Evolutionary conservation across 2,113 vertebrate species (phyloP), one percentile per base, ranked within the genome.

Genomic region (Pelodiscus sinensis): DNA sequence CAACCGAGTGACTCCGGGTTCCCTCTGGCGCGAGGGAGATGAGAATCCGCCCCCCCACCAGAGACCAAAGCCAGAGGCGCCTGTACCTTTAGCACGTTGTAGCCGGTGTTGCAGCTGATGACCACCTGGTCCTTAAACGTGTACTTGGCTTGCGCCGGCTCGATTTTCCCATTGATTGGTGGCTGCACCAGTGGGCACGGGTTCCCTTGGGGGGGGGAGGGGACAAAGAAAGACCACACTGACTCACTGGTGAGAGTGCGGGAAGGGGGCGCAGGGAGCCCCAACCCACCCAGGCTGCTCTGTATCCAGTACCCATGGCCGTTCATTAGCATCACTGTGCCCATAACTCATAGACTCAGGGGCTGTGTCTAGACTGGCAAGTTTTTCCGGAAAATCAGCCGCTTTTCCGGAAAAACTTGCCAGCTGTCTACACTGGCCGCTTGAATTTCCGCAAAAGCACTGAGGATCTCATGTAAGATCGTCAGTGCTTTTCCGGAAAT

Each of bases 121-220:
- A 99, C 97, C 86, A 98, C 92, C 90, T 99, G 99, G 91, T 99
- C 99, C 97, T 98, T 99, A 94, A 99, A 99, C 73, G 96, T 98
- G 94, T 99, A 99, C 12, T 97, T 98, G 84, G 98, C 97, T 96
- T 99, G 99, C 79, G 97, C 84, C 9, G 99, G 99, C 84, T 98
- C 98, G 0, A 99, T 97, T 96, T 98, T 97, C 57, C 98, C 98
- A 27, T 99, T 97, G 54, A 96, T 88, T 0, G 98, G 98, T 8
- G 97, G 93, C 52, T 97, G 94, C 71, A 98, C 98, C 25, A 94
- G 86, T 4, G 98, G 97, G 75, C 99, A 99, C 0, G 97, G 96
- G 15, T 98, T 98, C 94, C 99, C 99, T 99, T 95, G 79, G 56
- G 82, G 89, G 38, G 29, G 87, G 78, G 51, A 10, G 27, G 62